Evolutionary conservation across 2,113 vertebrate genomes (phyloP), one percentile per base, ranked within the genome.

Genomic region (Pseudorhombus dupliciocellatus): DNA sequence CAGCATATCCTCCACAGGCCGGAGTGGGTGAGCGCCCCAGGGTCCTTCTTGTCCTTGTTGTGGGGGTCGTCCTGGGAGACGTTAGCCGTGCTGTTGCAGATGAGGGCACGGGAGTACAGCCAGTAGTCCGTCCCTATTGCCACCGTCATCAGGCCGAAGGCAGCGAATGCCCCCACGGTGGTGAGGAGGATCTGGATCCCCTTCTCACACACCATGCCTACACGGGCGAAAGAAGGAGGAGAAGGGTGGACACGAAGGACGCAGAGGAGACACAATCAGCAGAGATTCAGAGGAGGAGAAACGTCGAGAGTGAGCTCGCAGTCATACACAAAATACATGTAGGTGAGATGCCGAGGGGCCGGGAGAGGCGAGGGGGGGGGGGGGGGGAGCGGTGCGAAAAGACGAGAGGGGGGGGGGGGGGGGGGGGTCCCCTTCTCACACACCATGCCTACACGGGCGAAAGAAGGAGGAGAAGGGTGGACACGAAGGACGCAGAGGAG

Each of bases 61-160:
- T 94, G 92, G 3, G 94, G 93, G 60, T 94, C 95, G 14, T 96
- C 95, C 52, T 92, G 92, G 48, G 93, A 87, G 81, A 91, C 78
- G 81, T 96, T 96, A 83, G 91, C 90, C 67, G 95, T 97, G 90
- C 94, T 96, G 92, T 97, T 97, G 92, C 96, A 97, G 91, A 97
- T 96, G 81, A 95, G 84, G 81, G 95, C 96, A 30, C 96, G 94
- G 70, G 96, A 95, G 84, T 97, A 97, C 56, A 97, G 95, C 96
- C 96, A 97, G 90, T 97, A 97, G 91, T 97, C 96, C 20, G 96
- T 97, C 92, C 96, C 96, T 81, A 97, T 97, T 77, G 96, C 95
- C 80, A 97, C 96, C 82, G 96, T 96, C 96, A 97, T 97, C 92
- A 97, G 95, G 91, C 96, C 95, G 68, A 97, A 97, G 91, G 96